These are phyloP conservation scores for Pyrgus malvae DNA, from an alignment of 2,888 invertebrate species.

Conservation along the genomic window DNA sequence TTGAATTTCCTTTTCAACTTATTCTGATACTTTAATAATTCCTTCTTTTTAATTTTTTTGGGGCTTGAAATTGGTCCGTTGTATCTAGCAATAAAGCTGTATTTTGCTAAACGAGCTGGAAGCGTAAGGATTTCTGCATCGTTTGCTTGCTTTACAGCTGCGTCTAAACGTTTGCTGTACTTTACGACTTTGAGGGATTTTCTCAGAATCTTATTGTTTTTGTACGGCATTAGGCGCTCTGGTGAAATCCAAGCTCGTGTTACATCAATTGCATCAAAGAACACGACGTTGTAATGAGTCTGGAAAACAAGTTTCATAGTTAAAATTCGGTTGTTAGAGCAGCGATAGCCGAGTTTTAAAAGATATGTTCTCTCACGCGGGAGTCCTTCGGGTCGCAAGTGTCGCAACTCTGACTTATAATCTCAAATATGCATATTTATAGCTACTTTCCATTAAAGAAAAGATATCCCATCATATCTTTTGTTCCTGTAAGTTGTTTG, in stretches of 20 bases:
- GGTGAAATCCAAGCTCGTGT: constrained; percentile 73
- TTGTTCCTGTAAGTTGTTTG: too few relatives aligned
- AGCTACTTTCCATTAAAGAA: too few relatives aligned
- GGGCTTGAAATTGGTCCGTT: constrained; percentile 62
- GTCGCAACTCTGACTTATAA: too few relatives aligned
- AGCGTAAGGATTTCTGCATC: constrained; percentile 59
- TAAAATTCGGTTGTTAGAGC: too few relatives aligned
- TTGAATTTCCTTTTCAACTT: constrained; percentile 55
- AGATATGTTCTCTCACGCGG: too few relatives aligned
- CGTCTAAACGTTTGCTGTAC: constrained; percentile 52
- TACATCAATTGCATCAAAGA: constrained; percentile 68
- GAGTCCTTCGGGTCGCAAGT: too few relatives aligned
- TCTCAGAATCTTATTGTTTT: constrained; percentile 42
- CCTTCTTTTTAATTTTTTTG: constrained; percentile 50
- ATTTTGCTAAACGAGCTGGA: constrained; percentile 58
- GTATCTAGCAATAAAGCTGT: constrained; percentile 70
- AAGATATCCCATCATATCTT: too few relatives aligned
- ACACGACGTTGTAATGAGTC: constrained; percentile 80
- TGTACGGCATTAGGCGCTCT: constrained; percentile 59
- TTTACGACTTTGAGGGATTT: constrained; percentile 41
- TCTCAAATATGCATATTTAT: too few relatives aligned
- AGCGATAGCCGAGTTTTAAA: too few relatives aligned
- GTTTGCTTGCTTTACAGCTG: constrained; percentile 61
- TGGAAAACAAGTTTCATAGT: constrained; percentile 56
- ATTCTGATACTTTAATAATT: constrained; percentile 49